Percentiles rank a stretch among this genome's conserved stretches.
Conservation (phyloP, 2,888 invertebrate species). For the Rhamphomyia laevipes region DNA sequence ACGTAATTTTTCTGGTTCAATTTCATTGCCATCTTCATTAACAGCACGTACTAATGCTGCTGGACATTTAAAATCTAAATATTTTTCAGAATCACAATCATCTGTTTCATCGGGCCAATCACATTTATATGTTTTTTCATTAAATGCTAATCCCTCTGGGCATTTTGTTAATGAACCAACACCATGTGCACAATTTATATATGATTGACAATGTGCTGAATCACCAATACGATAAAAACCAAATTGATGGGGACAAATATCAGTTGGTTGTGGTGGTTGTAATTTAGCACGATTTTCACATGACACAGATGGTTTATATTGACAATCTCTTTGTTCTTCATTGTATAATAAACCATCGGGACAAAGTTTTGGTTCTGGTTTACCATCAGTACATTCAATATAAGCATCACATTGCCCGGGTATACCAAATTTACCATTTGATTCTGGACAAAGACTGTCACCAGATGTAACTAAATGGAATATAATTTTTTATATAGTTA, state of each 20-base stretch:
- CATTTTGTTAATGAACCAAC: constrained; percentile 59
- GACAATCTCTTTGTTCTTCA: no score
- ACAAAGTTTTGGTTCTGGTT: constrained; percentile 60
- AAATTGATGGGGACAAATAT: constrained; percentile 52
- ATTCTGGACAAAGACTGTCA: constrained; percentile 43
- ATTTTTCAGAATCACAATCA: constrained; percentile 67
- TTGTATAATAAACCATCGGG: no score
- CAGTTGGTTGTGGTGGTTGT: constrained; percentile 48
- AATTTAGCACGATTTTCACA: constrained; percentile 58
- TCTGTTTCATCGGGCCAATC: constrained; percentile 79
- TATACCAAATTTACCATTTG: constrained; percentile 55
- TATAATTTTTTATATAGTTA: no score
- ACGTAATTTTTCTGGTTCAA: constrained; percentile 30
- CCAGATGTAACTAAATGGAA: no score
- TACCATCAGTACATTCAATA: constrained; percentile 57
- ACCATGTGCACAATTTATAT: constrained; percentile 72
- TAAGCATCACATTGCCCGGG: constrained; percentile 63
- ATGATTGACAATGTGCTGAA: constrained; percentile 56
- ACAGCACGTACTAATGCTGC: constrained; percentile 36
- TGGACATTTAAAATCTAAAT: constrained; percentile 67
- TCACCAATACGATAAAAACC: constrained; percentile 59
- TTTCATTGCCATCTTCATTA: constrained; percentile 20
- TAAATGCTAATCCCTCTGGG: constrained; percentile 74
- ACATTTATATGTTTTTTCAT: constrained; percentile 59
- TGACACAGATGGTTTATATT: constrained; percentile 68